Percentiles rank a stretch among this genome's conserved stretches.
Evolutionary conservation across 1,140 invertebrate species (phyloP).

Genomic region (Apocrypta bakeri): DNA sequence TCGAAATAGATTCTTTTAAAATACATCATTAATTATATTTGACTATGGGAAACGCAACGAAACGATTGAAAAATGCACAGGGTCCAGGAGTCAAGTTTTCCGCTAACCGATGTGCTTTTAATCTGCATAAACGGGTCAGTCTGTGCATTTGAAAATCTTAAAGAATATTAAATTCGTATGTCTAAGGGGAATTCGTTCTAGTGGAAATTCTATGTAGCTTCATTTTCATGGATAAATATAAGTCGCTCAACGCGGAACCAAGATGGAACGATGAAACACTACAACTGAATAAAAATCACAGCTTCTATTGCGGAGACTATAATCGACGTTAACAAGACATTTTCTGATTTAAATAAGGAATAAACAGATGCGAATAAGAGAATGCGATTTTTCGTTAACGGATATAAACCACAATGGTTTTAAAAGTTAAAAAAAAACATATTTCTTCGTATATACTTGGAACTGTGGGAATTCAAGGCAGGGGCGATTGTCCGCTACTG

Average conservation of each 20-base stretch:
- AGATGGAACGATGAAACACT: background rate
- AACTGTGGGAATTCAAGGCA: conserved; percentile 53
- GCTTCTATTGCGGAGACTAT: background rate
- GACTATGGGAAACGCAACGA: no score
- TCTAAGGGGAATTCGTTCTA: background rate
- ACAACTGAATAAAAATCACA: conserved; percentile 7
- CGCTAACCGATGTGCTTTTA: no score
- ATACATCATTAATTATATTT: no score
- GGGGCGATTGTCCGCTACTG: conserved; percentile 42
- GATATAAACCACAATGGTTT: background rate
- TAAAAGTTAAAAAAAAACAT: background rate
- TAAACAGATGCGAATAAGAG: no score
- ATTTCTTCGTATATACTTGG: background rate
- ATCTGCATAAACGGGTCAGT: background rate
- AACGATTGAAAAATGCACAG: no score
- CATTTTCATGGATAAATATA: no score
- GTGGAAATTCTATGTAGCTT: background rate
- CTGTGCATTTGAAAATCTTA: background rate
- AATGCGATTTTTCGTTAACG: background rate
- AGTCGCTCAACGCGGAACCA: no score
- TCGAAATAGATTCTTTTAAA: no score
- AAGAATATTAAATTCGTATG: no score
- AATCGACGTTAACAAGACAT: background rate
- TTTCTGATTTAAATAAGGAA: no score
- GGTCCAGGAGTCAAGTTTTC: no score